Evolutionary conservation across 2,113 vertebrate species (phyloP).

Genomic region (Festucalex cinctus): DNA sequence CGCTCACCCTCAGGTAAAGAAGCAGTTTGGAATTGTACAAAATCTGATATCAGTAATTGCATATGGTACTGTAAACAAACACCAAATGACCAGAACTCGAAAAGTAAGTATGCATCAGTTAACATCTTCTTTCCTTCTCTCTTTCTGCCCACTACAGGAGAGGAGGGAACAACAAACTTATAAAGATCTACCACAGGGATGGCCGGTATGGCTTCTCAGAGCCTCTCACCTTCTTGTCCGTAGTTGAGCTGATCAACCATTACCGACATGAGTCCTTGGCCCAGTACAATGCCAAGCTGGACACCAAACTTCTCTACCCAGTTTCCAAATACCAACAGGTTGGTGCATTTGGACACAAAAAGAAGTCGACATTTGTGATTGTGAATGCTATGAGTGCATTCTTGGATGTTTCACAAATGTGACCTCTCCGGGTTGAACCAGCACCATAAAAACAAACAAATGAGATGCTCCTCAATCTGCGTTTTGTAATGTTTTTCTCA

Average conservation of each 20-base stretch:
- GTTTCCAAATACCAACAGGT: slow-evolving; percentile 98
- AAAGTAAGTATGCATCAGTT: neutral
- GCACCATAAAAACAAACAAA: neutral
- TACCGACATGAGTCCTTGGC: slow-evolving; percentile 95
- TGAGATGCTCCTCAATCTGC: neutral
- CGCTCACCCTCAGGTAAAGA: slow-evolving; percentile 76
- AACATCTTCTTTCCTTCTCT: neutral
- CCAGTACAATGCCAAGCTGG: slow-evolving; percentile 95
- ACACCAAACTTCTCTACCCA: slow-evolving; percentile 91
- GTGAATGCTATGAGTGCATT: neutral
- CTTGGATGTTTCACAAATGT: neutral
- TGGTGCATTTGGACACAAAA: slow-evolving; percentile 3
- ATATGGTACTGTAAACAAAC: too few species aligned
- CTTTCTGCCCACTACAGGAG: slow-evolving; percentile 78
- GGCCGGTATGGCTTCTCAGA: slow-evolving; percentile 95
- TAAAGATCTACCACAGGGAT: slow-evolving; percentile 96
- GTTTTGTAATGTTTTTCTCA: neutral
- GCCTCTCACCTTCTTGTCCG: slow-evolving; percentile 91
- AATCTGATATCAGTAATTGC: neutral
- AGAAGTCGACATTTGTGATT: neutral
- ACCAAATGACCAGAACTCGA: neutral
- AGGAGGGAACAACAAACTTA: slow-evolving; percentile 98
- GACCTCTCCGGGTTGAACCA: neutral
- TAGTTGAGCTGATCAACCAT: slow-evolving; percentile 95
- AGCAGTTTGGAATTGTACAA: neutral